These are phyloP conservation scores for Brenthis hecate DNA, from an alignment of 2,888 invertebrate species.

Conservation along the genomic window DNA sequence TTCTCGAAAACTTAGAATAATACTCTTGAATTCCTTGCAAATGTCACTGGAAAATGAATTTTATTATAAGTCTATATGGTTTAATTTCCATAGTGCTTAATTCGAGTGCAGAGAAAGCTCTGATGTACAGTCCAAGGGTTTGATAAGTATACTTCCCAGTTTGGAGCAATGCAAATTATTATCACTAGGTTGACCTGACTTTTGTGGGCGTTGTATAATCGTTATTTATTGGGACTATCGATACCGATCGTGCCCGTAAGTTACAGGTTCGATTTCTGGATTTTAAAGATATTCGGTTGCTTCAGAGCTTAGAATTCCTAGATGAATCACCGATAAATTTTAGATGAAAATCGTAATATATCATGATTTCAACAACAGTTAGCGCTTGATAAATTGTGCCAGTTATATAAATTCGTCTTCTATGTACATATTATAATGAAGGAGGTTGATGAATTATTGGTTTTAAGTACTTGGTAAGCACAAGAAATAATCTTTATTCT, in stretches of 20 bases:
- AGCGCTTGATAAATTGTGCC: neutral
- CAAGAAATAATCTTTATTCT: too few relatives aligned
- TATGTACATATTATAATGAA: too few relatives aligned
- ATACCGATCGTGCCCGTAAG: constrained; percentile 43
- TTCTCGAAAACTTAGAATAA: constrained; percentile 37
- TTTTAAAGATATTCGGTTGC: constrained; percentile 36
- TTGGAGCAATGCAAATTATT: constrained; percentile 69
- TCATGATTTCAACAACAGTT: neutral
- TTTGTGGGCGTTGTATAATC: constrained; percentile 65
- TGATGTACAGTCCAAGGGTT: constrained; percentile 61
- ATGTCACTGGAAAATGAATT: constrained; percentile 25
- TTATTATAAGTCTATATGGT: constrained; percentile 27
- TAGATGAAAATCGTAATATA: constrained; percentile 14
- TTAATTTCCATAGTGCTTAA: constrained; percentile 28
- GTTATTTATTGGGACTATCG: constrained; percentile 53
- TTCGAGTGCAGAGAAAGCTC: constrained; percentile 59
- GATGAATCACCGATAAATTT: constrained; percentile 10
- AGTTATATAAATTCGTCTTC: too few relatives aligned
- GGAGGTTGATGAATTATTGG: too few relatives aligned
- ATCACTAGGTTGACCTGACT: constrained; percentile 63
- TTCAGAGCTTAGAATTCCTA: constrained; percentile 10
- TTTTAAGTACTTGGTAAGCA: too few relatives aligned
- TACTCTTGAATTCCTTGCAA: constrained; percentile 29
- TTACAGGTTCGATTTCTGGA: constrained; percentile 39
- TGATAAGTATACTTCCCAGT: constrained; percentile 75